Conservation (phyloP, 2,113 vertebrate species). For the Mormyrus lacerda region DNA sequence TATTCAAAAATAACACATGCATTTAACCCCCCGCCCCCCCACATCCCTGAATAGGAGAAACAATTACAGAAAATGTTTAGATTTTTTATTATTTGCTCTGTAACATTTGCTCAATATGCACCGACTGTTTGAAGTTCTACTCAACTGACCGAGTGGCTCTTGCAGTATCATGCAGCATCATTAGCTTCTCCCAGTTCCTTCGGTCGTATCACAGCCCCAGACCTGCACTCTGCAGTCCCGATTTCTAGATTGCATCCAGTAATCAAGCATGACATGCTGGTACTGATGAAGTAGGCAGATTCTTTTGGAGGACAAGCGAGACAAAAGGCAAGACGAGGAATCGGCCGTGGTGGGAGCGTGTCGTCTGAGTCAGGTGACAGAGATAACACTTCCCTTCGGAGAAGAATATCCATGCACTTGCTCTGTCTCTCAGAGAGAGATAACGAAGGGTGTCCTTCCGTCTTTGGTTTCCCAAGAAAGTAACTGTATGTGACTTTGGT, state of each 20-base stretch:
- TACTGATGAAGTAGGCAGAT: background rate
- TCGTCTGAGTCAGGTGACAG: background rate
- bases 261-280: slow-evolving; percentile 5
- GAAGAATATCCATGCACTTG: background rate
- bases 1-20: background rate
- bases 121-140: background rate
- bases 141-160: background rate
- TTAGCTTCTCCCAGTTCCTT: background rate
- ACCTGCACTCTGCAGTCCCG: background rate
- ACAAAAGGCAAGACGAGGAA: background rate
- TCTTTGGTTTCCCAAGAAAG: slow-evolving; percentile 1
- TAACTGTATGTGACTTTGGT: background rate
- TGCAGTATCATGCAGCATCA: background rate
- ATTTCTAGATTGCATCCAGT: background rate
- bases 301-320: background rate
- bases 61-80: background rate
- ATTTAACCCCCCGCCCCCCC: too few relatives aligned
- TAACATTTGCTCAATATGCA: too few relatives aligned
- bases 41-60: background rate
- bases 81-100: background rate
- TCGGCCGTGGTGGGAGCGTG: background rate
- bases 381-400: background rate
- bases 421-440: background rate
- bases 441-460: background rate
- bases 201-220: background rate